These are phyloP conservation scores for Phaetusa simplex DNA, from an alignment of 2,113 vertebrate species.

Conservation along the genomic window DNA sequence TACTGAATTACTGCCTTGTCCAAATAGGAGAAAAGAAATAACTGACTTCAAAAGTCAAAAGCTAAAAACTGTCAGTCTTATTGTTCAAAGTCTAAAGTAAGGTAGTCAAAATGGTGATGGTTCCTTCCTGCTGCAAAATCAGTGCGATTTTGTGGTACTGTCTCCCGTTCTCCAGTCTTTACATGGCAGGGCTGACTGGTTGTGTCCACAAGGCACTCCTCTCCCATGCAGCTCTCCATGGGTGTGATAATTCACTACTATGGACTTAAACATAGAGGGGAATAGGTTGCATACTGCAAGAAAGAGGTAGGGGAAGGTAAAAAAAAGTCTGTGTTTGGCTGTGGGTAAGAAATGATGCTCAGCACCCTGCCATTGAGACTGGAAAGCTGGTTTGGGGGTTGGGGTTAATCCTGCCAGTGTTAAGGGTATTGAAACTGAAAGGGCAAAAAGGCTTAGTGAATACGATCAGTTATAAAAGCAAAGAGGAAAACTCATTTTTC, in stretches of 20 bases:
- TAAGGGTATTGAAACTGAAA: neutral
- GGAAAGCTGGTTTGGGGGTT: neutral
- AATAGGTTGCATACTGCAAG: neutral
- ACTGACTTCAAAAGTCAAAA: neutral
- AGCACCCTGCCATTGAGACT: neutral
- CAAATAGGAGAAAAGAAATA: neutral
- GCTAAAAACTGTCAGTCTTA: rapidly evolving
- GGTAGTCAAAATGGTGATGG: neutral
- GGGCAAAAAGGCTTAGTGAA: slow-evolving; percentile 4
- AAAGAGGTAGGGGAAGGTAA: neutral
- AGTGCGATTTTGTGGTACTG: neutral
- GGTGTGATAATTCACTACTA: neutral
- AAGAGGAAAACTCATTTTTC: neutral
- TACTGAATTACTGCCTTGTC: neutral
- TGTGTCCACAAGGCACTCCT: neutral
- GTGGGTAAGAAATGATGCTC: neutral
- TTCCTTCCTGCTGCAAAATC: neutral
- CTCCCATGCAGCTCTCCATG: neutral
- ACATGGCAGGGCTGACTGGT: neutral
- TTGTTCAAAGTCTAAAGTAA: neutral
- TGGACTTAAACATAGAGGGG: neutral
- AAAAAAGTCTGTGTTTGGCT: neutral
- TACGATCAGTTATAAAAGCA: neutral
- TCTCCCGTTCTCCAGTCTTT: neutral
- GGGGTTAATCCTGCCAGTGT: neutral